phyloP scores from a whole-genome alignment of 2,888 invertebrate species.

The Lathronympha strigana region DNA sequence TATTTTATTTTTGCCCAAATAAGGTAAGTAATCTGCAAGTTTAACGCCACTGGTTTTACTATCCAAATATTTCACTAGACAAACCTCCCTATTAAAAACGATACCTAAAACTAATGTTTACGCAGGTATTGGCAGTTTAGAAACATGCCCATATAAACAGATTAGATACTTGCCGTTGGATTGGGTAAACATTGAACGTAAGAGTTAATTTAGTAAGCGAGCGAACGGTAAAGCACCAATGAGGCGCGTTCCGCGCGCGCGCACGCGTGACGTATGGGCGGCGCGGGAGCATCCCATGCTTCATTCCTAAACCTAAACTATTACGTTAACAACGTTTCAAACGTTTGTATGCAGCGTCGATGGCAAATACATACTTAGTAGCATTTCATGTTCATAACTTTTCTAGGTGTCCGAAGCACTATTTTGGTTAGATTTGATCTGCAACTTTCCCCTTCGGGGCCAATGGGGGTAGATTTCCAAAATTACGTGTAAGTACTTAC shows the following conservation, averaged over 20 bases:
- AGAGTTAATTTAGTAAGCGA: slow-evolving; percentile 33
- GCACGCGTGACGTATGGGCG: slow-evolving; percentile 44
- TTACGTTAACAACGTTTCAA: not conserved
- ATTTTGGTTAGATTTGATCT: too few relatives aligned
- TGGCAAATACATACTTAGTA: too few relatives aligned
- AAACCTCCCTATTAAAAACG: too few relatives aligned
- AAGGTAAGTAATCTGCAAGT: too few relatives aligned
- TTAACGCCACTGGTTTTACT: too few relatives aligned
- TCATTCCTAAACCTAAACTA: slow-evolving; percentile 17
- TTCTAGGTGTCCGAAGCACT: not conserved
- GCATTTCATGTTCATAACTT: not conserved
- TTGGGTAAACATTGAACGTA: slow-evolving; percentile 23
- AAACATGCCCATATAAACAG: slow-evolving; percentile 9
- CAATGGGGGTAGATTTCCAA: too few relatives aligned
- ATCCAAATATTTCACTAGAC: too few relatives aligned
- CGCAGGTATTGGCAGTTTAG: too few relatives aligned
- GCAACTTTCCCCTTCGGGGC: too few relatives aligned
- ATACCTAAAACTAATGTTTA: too few relatives aligned
- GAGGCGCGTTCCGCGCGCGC: slow-evolving; percentile 36
- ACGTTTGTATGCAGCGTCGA: not conserved
- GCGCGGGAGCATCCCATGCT: slow-evolving; percentile 37
- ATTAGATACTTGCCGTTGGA: slow-evolving; percentile 19
- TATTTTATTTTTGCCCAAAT: too few relatives aligned
- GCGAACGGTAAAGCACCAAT: slow-evolving; percentile 35
- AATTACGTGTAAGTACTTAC: too few relatives aligned